phyloP scores from a whole-genome alignment of 2,888 invertebrate species.

The Latheticus oryzae region DNA sequence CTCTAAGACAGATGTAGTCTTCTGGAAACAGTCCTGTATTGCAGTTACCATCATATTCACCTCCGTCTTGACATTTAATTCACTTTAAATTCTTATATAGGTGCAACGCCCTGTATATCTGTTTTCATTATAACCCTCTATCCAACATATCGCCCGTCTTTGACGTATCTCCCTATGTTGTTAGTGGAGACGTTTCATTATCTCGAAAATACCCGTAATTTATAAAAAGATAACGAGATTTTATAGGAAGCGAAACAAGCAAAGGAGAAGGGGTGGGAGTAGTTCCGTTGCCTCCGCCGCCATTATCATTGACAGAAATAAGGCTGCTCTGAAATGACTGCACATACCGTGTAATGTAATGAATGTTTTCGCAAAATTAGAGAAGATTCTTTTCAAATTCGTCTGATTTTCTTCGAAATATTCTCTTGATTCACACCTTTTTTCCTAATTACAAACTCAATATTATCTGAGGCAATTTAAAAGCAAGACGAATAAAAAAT shows the following conservation, averaged over 20 bases:
- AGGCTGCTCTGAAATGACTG: slow-evolving; percentile 43
- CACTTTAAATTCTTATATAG: too few species aligned
- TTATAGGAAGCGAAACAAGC: slow-evolving; percentile 6
- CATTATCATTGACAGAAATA: slow-evolving; percentile 40
- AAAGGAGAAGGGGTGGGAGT: slow-evolving; percentile 24
- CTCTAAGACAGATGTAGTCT: too few species aligned
- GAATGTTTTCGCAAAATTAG: slow-evolving; percentile 44
- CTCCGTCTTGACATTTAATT: too few species aligned
- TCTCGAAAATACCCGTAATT: slow-evolving; percentile 16
- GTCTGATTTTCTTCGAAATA: slow-evolving; percentile 43
- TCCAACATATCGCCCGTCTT: too few species aligned
- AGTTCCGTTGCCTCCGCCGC: too few species aligned
- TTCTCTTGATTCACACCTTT: slow-evolving; percentile 43
- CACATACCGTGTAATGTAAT: slow-evolving; percentile 45
- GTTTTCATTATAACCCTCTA: too few species aligned
- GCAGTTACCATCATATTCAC: too few species aligned
- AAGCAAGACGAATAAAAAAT: too few species aligned
- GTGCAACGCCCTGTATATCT: too few species aligned
- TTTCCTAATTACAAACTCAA: slow-evolving; percentile 48
- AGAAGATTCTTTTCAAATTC: slow-evolving; percentile 42
- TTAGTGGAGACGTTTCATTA: slow-evolving; percentile 11
- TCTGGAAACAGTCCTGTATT: too few species aligned
- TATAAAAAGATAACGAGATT: slow-evolving; percentile 32
- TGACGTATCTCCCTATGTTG: slow-evolving; percentile 1
- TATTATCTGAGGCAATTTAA: too few species aligned